Conservation (phyloP, 2,888 invertebrate genomes). For the Drosophila pseudotakahashii region DNA sequence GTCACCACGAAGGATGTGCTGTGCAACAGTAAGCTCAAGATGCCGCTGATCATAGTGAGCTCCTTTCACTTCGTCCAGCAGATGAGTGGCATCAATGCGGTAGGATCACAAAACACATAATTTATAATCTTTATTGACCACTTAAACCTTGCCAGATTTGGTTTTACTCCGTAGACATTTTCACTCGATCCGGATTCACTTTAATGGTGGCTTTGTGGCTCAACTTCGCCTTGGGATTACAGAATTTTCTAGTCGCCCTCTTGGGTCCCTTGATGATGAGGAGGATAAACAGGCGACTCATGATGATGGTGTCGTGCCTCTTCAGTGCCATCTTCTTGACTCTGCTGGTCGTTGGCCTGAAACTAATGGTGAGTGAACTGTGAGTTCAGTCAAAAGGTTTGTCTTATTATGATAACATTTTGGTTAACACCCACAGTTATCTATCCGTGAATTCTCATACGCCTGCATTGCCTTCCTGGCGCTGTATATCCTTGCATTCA, state of each 20-base stretch:
- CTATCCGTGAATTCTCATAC: slow-evolving; percentile 7
- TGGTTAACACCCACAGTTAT: background rate
- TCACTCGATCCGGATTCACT: slow-evolving; percentile 88
- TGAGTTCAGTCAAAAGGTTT: background rate
- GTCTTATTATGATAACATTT: background rate
- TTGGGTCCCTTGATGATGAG: slow-evolving; percentile 88
- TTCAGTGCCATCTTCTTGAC: slow-evolving; percentile 86
- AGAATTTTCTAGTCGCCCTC: slow-evolving; percentile 87
- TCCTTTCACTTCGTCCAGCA: slow-evolving; percentile 91
- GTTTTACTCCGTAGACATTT: slow-evolving; percentile 92
- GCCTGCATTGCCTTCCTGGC: slow-evolving; percentile 88
- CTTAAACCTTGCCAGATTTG: slow-evolving; percentile 80
- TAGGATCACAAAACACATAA: slow-evolving; percentile 71
- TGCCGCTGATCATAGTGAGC: slow-evolving; percentile 90
- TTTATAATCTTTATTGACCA: background rate
- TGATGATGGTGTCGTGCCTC: slow-evolving; percentile 87
- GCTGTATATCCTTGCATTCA: slow-evolving; percentile 90
- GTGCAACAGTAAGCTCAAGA: slow-evolving; percentile 16
- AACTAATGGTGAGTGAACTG: slow-evolving; percentile 88
- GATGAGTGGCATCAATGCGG: slow-evolving; percentile 93
- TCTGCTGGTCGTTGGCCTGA: slow-evolving; percentile 86
- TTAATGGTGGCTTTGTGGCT: slow-evolving; percentile 87
- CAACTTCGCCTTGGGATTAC: slow-evolving; percentile 90
- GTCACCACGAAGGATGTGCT: slow-evolving; percentile 84
- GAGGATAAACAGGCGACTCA: slow-evolving; percentile 87